Evolutionary conservation across 2,113 vertebrate species (phyloP).

Genomic region (Montifringilla adamsi): DNA sequence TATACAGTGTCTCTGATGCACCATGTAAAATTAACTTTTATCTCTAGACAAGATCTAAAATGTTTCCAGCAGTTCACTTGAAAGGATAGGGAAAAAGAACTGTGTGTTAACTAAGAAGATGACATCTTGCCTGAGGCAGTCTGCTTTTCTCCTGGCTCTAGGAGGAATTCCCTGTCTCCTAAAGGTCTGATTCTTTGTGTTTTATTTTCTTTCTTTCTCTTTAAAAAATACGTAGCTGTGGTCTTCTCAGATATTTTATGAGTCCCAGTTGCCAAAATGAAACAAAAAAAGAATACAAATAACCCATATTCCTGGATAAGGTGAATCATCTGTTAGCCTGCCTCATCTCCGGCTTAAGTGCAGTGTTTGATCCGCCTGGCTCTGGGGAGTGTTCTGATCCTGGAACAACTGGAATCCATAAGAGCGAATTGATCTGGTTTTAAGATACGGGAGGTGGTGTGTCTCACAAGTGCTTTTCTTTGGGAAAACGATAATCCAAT

Average conservation of each 20-base stretch:
- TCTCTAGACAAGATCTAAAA: slow-evolving; percentile 61
- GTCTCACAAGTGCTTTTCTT: slow-evolving; percentile 21
- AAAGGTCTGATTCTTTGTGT: slow-evolving; percentile 18
- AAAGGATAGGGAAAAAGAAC: slow-evolving; percentile 37
- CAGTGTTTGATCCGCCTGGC: slow-evolving; percentile 15
- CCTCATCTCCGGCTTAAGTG: slow-evolving; percentile 13
- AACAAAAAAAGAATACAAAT: slow-evolving; percentile 1
- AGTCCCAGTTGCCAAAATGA: slow-evolving; percentile 33
- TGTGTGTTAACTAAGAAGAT: slow-evolving; percentile 54
- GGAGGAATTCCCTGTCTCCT: slow-evolving; percentile 26
- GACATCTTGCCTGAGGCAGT: slow-evolving; percentile 52
- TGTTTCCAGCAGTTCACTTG: slow-evolving; percentile 41
- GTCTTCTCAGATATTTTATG: not conserved
- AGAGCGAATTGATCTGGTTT: slow-evolving; percentile 52
- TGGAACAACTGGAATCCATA: slow-evolving; percentile 62
- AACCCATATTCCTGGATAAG: not conserved
- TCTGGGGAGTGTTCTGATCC: slow-evolving; percentile 51
- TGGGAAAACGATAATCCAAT: not conserved
- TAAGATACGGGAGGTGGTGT: not conserved
- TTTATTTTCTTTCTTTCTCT: not conserved
- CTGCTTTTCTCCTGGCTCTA: slow-evolving; percentile 14
- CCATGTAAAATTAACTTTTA: slow-evolving; percentile 56
- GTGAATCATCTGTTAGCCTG: slow-evolving; percentile 17
- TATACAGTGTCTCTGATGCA: not conserved
- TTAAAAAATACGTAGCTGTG: not conserved